Percentiles rank a stretch among this genome's conserved stretches.
These are phyloP conservation scores for Patiria miniata DNA, from an alignment of 35 echinoderm and acorn worm species.

Conservation along the genomic window DNA sequence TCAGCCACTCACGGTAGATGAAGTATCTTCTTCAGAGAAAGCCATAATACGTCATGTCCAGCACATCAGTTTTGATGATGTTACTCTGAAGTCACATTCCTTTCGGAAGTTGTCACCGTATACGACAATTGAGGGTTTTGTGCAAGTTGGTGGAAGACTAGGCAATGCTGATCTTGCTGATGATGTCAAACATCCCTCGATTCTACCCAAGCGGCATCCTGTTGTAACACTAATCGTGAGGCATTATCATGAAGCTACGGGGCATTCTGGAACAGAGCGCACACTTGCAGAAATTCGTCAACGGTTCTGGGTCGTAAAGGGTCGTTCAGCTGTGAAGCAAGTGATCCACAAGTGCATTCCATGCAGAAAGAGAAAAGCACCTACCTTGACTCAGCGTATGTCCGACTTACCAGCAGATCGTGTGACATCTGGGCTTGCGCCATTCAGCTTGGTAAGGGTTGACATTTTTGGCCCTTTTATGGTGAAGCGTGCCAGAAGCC, in stretches of 20 bases:
- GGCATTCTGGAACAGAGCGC: neutral
- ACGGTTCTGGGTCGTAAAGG: constrained; percentile 8
- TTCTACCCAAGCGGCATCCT: constrained; percentile 12
- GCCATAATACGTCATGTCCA: neutral
- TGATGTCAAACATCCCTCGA: constrained; percentile 9
- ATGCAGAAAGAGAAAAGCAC: neutral
- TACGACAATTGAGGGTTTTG: neutral
- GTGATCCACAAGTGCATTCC: neutral
- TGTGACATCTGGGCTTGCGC: too few species aligned
- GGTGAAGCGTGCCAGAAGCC: too few species aligned
- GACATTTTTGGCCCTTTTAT: too few species aligned
- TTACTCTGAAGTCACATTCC: neutral
- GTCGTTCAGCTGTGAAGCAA: neutral
- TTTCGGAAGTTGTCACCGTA: neutral
- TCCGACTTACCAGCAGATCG: too few species aligned
- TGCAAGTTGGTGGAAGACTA: constrained; percentile 21
- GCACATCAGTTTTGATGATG: neutral
- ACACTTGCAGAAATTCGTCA: constrained; percentile 22
- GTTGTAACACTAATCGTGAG: constrained; percentile 1
- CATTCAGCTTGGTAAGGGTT: too few species aligned
- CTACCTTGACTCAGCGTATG: too few species aligned
- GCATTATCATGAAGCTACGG: neutral
- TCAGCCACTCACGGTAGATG: neutral
- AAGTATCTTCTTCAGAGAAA: neutral
- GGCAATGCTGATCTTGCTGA: neutral